These are phyloP conservation scores for Prosopocoilus inquinatus DNA, from an alignment of 2,888 invertebrate species.

Conservation along the genomic window DNA sequence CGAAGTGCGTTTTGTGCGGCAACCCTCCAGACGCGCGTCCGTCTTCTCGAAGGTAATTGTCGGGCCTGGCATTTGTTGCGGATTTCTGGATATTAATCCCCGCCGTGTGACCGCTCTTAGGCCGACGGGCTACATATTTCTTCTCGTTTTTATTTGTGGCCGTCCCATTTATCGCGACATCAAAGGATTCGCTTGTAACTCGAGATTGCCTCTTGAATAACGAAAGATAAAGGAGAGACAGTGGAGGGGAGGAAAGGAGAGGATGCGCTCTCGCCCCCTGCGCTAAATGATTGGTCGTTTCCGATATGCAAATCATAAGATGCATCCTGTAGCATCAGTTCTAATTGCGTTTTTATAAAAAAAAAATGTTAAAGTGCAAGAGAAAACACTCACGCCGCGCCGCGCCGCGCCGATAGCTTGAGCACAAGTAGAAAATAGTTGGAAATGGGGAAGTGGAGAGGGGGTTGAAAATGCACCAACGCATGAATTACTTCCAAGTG, in stretches of 20 bases:
- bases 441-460: too few species aligned
- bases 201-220: constrained; percentile 24
- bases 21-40: constrained; percentile 10
- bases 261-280: constrained; percentile 19
- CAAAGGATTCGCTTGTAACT: constrained; percentile 21
- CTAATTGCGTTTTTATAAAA: too few species aligned
- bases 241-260: too few species aligned
- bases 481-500: constrained; percentile 19
- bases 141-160: constrained; percentile 21
- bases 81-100: constrained; percentile 19
- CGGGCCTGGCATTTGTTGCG: constrained; percentile 13
- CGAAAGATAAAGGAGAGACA: constrained; percentile 19
- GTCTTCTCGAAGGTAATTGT: constrained; percentile 19
- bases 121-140: constrained; percentile 13
- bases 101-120: constrained; percentile 14
- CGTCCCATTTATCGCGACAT: constrained; percentile 26
- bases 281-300: constrained; percentile 30
- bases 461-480: constrained; percentile 18
- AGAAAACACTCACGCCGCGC: too few species aligned
- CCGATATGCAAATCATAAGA: constrained; percentile 22
- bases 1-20: too few species aligned
- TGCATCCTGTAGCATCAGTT: too few species aligned
- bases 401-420: too few species aligned
- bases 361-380: too few species aligned
- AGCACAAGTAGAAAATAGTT: too few species aligned